Percentiles rank a stretch among this genome's conserved stretches.
Conservation (phyloP, 2,113 vertebrate genomes). For the Dasyurus viverrinus region DNA sequence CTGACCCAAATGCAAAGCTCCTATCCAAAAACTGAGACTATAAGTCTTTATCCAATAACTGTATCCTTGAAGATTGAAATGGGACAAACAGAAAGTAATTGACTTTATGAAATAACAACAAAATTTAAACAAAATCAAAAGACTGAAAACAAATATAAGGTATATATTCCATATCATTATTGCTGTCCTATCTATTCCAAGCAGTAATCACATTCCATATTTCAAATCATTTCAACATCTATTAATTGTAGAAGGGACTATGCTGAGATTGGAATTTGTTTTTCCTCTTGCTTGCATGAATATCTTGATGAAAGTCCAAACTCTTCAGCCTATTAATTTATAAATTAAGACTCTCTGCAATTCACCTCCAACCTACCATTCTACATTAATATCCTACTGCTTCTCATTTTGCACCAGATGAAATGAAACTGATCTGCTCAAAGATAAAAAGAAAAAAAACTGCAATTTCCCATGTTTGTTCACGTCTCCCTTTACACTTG, state of each 20-base stretch:
- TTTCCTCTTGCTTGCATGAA: background rate
- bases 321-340: background rate
- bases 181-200: background rate
- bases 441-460: background rate
- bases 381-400: background rate
- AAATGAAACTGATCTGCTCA: background rate
- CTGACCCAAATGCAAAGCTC: background rate
- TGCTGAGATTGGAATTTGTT: background rate
- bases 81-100: background rate
- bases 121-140: slow-evolving; percentile 12
- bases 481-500: background rate
- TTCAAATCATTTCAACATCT: background rate
- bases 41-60: background rate
- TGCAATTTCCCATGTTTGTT: background rate
- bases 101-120: slow-evolving; percentile 9
- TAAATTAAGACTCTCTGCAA: background rate
- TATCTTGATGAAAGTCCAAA: background rate
- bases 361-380: background rate
- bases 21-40: background rate
- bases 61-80: background rate
- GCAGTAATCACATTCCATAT: slow-evolving; percentile 41
- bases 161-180: background rate
- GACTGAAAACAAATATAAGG: background rate
- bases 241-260: background rate
- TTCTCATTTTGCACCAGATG: background rate